Evolutionary conservation across 2,797 vertebrate genomes (phyloP).

Genomic region (Sibirionetta formosa): DNA sequence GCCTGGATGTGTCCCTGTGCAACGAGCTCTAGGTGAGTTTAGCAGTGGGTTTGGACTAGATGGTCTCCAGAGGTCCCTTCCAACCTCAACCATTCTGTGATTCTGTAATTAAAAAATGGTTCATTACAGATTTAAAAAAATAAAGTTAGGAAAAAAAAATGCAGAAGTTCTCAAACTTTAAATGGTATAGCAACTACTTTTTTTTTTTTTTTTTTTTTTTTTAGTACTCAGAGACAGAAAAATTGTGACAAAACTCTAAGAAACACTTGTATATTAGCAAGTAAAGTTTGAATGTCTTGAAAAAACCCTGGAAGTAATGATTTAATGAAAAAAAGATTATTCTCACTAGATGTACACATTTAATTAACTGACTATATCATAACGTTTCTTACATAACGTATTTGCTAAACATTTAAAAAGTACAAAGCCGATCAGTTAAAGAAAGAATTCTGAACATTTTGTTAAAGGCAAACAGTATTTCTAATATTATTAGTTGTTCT

Average conservation of each 20-base stretch:
- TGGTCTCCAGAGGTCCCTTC: no score
- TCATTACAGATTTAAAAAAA: neutral
- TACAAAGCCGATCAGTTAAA: neutral
- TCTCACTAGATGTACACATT: neutral
- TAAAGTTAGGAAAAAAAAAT: neutral
- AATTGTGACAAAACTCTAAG: neutral
- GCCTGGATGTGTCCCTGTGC: no score
- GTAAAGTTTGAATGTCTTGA: neutral
- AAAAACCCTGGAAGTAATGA: neutral
- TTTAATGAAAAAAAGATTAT: neutral
- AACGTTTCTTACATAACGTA: neutral
- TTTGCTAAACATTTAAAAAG: neutral
- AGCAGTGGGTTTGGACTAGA: no score
- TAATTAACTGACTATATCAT: neutral
- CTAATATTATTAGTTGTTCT: neutral
- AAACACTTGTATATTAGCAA: neutral
- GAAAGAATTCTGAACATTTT: neutral
- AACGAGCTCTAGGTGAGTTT: no score
- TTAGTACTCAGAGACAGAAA: neutral
- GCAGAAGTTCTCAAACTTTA: neutral
- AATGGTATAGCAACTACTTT: neutral
- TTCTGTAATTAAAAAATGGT: neutral
- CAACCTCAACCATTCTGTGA: no score
- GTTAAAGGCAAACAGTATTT: neutral
- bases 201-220: neutral